Conservation (phyloP, 1,140 invertebrate genomes). For the Ylistrum balloti region DNA sequence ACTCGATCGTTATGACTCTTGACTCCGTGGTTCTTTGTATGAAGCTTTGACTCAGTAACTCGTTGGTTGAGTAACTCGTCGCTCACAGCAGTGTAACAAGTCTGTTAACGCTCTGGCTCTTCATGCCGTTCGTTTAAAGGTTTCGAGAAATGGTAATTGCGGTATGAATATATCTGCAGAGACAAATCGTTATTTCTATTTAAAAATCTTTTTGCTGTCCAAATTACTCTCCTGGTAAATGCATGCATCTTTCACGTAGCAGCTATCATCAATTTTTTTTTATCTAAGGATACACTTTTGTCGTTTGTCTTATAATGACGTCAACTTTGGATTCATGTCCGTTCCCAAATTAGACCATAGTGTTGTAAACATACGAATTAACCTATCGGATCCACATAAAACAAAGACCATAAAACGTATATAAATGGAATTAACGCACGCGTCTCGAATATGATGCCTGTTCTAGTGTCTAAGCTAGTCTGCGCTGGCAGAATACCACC, state of each 20-base stretch:
- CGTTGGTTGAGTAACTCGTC: too few species aligned
- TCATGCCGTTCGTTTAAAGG: not conserved
- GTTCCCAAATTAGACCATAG: not conserved
- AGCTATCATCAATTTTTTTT: not conserved
- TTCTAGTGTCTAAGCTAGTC: not conserved
- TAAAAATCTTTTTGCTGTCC: not conserved
- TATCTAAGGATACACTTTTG: not conserved
- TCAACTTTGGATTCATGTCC: not conserved
- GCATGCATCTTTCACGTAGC: not conserved
- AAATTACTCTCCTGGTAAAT: not conserved
- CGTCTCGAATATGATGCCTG: not conserved
- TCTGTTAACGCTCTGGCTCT: too few species aligned
- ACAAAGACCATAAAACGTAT: not conserved
- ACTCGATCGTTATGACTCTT: too few species aligned
- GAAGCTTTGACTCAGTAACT: too few species aligned
- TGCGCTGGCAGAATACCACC: not conserved
- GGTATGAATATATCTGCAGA: not conserved
- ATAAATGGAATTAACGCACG: slow-evolving; percentile 19
- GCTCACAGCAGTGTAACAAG: too few species aligned
- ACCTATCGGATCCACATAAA: slow-evolving; percentile 19
- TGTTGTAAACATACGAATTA: slow-evolving; percentile 16
- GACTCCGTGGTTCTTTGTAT: too few species aligned
- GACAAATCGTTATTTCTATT: not conserved
- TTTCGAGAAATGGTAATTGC: not conserved
- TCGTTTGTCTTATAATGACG: not conserved